Conservation (phyloP, 2,113 vertebrate genomes). For the Osmerus eperlanus region DNA sequence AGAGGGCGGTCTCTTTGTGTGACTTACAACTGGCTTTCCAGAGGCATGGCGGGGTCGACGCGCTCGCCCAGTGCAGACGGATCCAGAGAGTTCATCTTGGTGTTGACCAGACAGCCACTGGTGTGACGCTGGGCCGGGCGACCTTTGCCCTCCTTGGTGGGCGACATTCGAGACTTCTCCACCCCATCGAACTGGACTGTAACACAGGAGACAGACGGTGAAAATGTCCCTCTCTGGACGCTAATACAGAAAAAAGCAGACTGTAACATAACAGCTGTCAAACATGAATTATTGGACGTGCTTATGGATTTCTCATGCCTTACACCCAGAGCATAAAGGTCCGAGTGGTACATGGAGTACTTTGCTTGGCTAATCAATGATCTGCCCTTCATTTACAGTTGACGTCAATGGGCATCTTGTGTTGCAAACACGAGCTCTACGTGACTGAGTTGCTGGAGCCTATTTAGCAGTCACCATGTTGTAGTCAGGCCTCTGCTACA, state of each 20-base stretch:
- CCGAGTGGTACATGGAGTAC: neutral
- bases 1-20: too few species aligned
- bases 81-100: conserved; percentile 79
- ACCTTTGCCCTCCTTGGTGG: conserved; percentile 83
- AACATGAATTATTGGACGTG: neutral
- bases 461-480: neutral
- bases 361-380: neutral
- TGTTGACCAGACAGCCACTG: conserved; percentile 81
- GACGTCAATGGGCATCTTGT: conserved; percentile 1
- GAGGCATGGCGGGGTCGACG: conserved; percentile 85
- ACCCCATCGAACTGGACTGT: conserved; percentile 85
- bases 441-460: neutral
- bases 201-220: conserved; percentile 19
- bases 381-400: neutral
- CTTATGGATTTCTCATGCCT: neutral
- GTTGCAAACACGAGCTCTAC: conserved; percentile 20
- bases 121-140: conserved; percentile 81
- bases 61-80: conserved; percentile 84
- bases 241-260: neutral
- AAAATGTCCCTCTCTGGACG: neutral
- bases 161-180: conserved; percentile 82
- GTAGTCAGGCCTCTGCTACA: neutral
- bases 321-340: neutral
- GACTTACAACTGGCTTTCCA: conserved; percentile 98
- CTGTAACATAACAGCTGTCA: neutral